Base-by-base conservation (phyloP, 2,797 vertebrate genomes). In the Stomatorhinus walkeri region DNA sequence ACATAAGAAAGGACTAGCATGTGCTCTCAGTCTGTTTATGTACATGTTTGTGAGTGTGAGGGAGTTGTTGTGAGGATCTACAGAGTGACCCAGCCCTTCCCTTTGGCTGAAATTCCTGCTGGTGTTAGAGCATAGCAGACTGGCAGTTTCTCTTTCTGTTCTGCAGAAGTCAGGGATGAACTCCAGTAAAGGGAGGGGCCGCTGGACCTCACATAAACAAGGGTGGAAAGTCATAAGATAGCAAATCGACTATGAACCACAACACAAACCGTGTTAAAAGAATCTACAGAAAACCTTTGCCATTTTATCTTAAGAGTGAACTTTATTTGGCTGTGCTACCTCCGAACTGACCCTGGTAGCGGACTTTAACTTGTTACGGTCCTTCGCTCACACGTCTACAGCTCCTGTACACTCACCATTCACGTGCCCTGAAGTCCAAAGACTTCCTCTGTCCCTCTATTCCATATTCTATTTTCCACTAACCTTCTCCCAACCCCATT, bases 71-170 rank as follows among this genome's bases (percentile, higher is more conserved):
- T 54, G 49, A 36, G 24, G n/a, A 7, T 32, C 24, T 4, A 9
- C 51, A 14, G 12, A 52, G 14, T 56, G 88, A 51, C 32, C 52
- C 32, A 81, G 76, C 32, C 72, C 40, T 56, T 14, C 54, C 79
- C 81, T 61, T 88, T 91, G 88, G 76, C 85, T 90, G 88, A 87
- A 51, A 89, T 24, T 12, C 64, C 8, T 32, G 28, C 32, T 16
- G 22, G 2, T 52, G n/a, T 10, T 54, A 36, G 22, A 64, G 7
- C 12, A 32, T 86, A 4, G 9, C 59, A 87, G 90, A 89, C 89
- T 36, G 90, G 89, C 68, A 88, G 90, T 91, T 90, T 94, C 89
- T 93, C 90, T 90, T 90, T 90, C 83, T 91, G 89, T 92, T 90
- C 93, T 90, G 91, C 92, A 85, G 89, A 89, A 89, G 7, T 24